Conservation (phyloP, 2,797 vertebrate species). For the Catharus ustulatus region DNA sequence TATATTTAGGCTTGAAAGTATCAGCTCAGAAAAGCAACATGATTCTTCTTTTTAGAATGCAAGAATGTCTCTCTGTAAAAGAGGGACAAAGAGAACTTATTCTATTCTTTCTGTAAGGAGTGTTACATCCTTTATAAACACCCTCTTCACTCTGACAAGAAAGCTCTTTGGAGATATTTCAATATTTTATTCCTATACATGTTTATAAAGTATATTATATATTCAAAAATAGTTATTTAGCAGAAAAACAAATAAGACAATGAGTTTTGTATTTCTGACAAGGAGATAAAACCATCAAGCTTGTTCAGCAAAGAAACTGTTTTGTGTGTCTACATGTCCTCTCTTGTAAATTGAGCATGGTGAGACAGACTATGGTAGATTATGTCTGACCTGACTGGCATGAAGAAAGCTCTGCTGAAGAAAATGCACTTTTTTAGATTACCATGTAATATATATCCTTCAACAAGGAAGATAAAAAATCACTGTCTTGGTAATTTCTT, state of each 20-base stretch:
- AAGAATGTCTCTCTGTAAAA: not conserved
- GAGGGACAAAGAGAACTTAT: not conserved
- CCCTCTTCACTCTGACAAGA: not conserved
- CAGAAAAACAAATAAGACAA: not conserved
- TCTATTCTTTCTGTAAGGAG: not conserved
- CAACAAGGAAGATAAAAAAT: not conserved
- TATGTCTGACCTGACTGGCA: not conserved
- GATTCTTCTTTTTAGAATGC: not conserved
- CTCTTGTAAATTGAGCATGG: not conserved
- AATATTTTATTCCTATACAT: not conserved
- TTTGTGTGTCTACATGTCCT: not conserved
- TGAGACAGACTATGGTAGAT: not conserved
- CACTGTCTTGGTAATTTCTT: not conserved
- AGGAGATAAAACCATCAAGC: not conserved
- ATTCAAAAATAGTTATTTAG: not conserved
- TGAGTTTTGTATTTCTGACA: not conserved
- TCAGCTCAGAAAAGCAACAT: not conserved
- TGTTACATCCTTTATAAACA: not conserved
- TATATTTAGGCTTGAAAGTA: not conserved
- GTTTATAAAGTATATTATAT: no score
- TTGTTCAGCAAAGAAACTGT: not conserved
- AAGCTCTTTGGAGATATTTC: not conserved
- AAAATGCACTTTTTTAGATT: not conserved
- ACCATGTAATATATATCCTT: not conserved
- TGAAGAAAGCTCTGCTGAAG: not conserved